Evolutionary conservation across 23 tunicate species (phyloP), one percentile per base, ranked within the genome.

Genomic region (Styela clava): DNA sequence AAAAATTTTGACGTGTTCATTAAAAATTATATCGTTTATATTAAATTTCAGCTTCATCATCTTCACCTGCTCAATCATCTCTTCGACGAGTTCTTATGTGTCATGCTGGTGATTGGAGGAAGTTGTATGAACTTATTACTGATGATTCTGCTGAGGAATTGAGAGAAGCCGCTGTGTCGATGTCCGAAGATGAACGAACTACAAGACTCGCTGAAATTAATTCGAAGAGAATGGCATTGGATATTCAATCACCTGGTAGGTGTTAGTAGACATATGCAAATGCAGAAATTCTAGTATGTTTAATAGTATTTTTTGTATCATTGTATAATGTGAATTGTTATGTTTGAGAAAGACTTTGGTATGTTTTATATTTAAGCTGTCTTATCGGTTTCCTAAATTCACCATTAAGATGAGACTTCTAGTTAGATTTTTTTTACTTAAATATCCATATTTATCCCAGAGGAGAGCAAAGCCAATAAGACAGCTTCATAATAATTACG

Each of bases 151-250:
- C 88, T 2, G 89, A 87, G 28, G 98, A 93, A 74, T 80, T 93
- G 33, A 51, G 92, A 33, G 98, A 87, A 33, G 98, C 90, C 36
- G 89, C 91, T 62, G 77, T 83, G 33, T 28, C 70, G 69, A 87
- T 92, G 91, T 65, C 91, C 78, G 86, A 68, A 24, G 98, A 93
- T 61, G 98, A 93, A 27, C 83, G 89, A 24, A 37, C 62, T n/a
- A 74, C 86, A 33, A 62, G 98, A 74, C 69, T 93, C 52, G 78
- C 87, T 7, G 92, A 93, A 81, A 93, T 93, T 28, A 87, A 93
- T 70, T 30, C 83, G 3, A 91, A 91, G 62, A 68, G 97, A 83
- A 83, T 74, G 61, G 51, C 68, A 22, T 2, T 86, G 27, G 86
- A 91, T 62, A 27, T 78, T 9, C 18, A 69, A 72, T 30, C 74